Percentiles rank a stretch among this genome's conserved stretches.
phyloP scores from a whole-genome alignment of 2,888 invertebrate genomes.

The Trachelus stipa region DNA sequence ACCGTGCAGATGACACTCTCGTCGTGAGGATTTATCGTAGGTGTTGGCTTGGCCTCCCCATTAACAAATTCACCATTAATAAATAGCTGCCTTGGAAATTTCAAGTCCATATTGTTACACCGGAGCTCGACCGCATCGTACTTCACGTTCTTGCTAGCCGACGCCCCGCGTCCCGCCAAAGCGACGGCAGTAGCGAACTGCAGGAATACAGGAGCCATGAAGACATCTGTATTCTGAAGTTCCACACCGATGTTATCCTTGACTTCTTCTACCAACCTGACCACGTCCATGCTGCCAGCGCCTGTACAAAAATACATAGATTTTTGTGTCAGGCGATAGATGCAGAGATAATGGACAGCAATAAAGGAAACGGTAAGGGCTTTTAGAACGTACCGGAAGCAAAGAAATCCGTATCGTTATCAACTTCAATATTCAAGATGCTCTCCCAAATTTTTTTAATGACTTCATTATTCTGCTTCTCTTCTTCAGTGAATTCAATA shows the following conservation, averaged over 20 bases:
- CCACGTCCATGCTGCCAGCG: constrained; percentile 98
- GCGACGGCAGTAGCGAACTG: constrained; percentile 82
- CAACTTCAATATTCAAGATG: constrained; percentile 81
- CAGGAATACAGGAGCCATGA: constrained; percentile 89
- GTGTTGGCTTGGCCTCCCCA: constrained; percentile 74
- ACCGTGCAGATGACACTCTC: constrained; percentile 83
- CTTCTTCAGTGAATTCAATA: constrained; percentile 79
- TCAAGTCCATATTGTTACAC: constrained; percentile 86
- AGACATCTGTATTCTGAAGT: constrained; percentile 90
- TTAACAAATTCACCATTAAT: constrained; percentile 92
- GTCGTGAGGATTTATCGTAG: constrained; percentile 83
- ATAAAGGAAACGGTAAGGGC: not conserved
- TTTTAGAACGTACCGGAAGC: constrained; percentile 72
- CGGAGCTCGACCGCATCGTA: constrained; percentile 82
- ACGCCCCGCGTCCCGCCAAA: constrained; percentile 74
- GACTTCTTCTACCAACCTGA: constrained; percentile 91
- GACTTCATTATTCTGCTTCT: constrained; percentile 75
- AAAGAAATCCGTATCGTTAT: constrained; percentile 89
- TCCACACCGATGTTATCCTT: constrained; percentile 82
- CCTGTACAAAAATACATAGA: constrained; percentile 36
- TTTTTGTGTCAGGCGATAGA: not conserved
- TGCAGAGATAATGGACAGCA: not conserved
- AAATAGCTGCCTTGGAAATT: constrained; percentile 91
- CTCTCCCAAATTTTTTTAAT: constrained; percentile 83
- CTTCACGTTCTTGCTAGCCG: constrained; percentile 69